A percentile compares a stretch with the other conserved stretches of the same genome.
phyloP scores from a whole-genome alignment of 2,113 vertebrate species.

The Labeo catla region DNA sequence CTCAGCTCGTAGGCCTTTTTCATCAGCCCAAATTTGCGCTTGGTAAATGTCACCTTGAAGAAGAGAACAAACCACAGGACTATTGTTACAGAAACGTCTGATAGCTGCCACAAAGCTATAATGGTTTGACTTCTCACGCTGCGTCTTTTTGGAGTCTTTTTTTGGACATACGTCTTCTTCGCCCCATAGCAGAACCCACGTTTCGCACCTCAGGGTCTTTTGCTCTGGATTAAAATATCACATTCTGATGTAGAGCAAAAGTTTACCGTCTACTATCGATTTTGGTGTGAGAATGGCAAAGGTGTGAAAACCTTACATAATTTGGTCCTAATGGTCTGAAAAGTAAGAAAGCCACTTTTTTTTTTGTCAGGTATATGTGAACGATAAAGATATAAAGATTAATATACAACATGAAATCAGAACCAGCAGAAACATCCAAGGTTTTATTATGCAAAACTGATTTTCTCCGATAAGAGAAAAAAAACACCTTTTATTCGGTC shows the following conservation, averaged over 20 bases:
- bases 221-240: conserved; percentile 3
- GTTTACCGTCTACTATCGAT: background rate
- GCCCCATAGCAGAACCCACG: background rate
- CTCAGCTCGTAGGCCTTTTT: conserved; percentile 98
- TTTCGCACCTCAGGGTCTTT: background rate
- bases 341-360: background rate
- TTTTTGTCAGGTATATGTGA: background rate
- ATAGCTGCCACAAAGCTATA: background rate
- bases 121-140: conserved; percentile 29
- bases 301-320: background rate
- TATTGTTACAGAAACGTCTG: background rate
- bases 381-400: background rate
- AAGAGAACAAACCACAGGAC: conserved; percentile 31
- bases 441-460: background rate
- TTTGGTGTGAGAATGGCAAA: background rate
- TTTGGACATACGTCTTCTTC: background rate
- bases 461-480: no score
- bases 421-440: background rate
- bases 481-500: no score
- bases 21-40: conserved; percentile 96
- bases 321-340: background rate
- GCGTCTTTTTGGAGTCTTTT: conserved; percentile 1
- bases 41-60: conserved; percentile 91
- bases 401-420: background rate
- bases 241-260: background rate